These are phyloP conservation scores for Meriones psammophilus DNA, from an alignment of 2,797 vertebrate species.

Conservation along the genomic window DNA sequence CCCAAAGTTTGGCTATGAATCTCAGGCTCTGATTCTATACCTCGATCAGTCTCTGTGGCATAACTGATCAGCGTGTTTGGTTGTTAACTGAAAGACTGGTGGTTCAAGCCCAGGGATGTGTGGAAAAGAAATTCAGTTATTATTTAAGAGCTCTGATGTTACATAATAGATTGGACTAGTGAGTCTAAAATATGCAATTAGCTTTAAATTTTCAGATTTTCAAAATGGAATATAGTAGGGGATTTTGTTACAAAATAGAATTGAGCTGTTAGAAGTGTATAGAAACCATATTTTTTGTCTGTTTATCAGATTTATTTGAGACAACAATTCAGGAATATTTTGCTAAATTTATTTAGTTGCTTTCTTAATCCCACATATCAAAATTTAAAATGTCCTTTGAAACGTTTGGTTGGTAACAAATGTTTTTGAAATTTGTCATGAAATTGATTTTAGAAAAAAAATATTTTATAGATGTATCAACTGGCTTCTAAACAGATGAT, in stretches of 20 bases:
- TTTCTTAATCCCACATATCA: not conserved
- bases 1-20: too few relatives aligned
- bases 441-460: not conserved
- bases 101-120: too few relatives aligned
- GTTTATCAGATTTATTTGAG: conserved; percentile 37
- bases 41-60: too few relatives aligned
- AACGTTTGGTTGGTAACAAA: conserved; percentile 22
- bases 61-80: too few relatives aligned
- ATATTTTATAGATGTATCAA: conserved; percentile 15
- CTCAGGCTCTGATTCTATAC: too few relatives aligned
- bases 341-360: conserved; percentile 26
- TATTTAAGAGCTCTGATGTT: conserved; percentile 22
- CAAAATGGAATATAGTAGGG: conserved; percentile 22
- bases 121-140: not conserved
- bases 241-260: conserved; percentile 44
- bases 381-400: conserved; percentile 49
- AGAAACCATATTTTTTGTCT: conserved; percentile 4
- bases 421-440: not conserved
- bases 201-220: conserved; percentile 36
- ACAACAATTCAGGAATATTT: conserved; percentile 17
- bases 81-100: too few relatives aligned
- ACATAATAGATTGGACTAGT: not conserved
- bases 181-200: conserved; percentile 48
- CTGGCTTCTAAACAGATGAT: conserved; percentile 46
- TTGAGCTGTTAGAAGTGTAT: not conserved